Evolutionary conservation across 2,797 vertebrate genomes (phyloP).

Genomic region (Cossypha heuglini): DNA sequence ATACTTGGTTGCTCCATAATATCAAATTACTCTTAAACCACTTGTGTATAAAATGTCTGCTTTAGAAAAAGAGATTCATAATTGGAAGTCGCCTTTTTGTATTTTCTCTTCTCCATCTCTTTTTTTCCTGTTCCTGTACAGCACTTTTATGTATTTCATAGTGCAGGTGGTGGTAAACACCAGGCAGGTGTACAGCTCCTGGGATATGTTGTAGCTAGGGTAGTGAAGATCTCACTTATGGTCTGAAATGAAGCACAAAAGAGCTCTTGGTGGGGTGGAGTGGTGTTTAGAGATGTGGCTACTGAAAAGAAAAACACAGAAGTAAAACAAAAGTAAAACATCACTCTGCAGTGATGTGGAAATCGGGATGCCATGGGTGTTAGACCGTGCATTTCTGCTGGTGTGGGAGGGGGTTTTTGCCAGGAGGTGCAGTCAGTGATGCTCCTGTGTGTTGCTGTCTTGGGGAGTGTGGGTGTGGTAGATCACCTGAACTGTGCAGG

Average conservation of each 20-base stretch:
- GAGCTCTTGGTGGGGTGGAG: neutral
- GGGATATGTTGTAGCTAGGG: neutral
- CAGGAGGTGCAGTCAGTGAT: neutral
- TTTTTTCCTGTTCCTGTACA: neutral
- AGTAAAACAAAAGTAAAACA: neutral
- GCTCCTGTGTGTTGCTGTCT: neutral
- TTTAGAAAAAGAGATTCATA: slow-evolving; percentile 1
- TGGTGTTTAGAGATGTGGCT: neutral
- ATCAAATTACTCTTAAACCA: slow-evolving; percentile 52
- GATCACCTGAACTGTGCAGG: neutral
- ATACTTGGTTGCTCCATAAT: slow-evolving; percentile 47
- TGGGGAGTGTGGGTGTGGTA: neutral
- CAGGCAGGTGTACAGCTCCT: neutral
- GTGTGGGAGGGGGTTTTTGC: neutral
- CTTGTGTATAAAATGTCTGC: slow-evolving; percentile 12
- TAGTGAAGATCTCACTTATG: neutral
- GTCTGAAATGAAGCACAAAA: neutral
- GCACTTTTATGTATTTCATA: neutral
- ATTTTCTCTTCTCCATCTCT: neutral
- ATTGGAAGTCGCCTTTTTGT: neutral
- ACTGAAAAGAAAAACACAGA: neutral
- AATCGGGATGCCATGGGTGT: neutral
- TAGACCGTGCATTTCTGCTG: neutral
- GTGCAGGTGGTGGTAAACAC: neutral
- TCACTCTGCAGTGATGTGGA: neutral